Evolutionary conservation across 2,888 invertebrate genomes (phyloP).

Genomic region (Archaeoteleia sp.): DNA sequence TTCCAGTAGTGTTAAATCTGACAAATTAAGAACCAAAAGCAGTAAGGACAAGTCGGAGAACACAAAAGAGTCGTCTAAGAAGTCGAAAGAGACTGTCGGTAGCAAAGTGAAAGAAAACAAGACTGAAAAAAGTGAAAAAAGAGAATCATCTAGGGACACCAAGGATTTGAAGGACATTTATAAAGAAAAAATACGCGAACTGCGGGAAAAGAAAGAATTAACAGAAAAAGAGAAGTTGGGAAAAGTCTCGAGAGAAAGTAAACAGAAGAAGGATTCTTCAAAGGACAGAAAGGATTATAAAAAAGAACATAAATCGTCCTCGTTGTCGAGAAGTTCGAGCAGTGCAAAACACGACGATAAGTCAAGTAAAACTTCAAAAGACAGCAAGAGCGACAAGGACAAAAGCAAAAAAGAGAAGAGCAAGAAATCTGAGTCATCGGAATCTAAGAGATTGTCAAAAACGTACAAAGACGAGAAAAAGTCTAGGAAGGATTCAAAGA

Average conservation of each 20-base stretch:
- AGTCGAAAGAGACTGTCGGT: slow-evolving; percentile 46
- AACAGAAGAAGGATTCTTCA: slow-evolving; percentile 64
- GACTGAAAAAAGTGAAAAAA: slow-evolving; percentile 62
- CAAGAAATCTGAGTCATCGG: slow-evolving; percentile 32
- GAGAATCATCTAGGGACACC: slow-evolving; percentile 61
- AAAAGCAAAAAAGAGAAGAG: slow-evolving; percentile 56
- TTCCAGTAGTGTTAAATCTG: slow-evolving; percentile 56
- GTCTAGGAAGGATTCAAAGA: slow-evolving; percentile 42
- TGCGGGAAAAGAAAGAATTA: slow-evolving; percentile 71
- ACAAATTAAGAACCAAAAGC: slow-evolving; percentile 58
- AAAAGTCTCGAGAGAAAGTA: slow-evolving; percentile 66
- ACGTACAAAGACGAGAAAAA: slow-evolving; percentile 55
- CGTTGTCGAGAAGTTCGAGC: slow-evolving; percentile 61
- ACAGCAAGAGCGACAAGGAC: slow-evolving; percentile 59
- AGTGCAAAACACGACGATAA: slow-evolving; percentile 65
- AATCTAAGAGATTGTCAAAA: slow-evolving; percentile 32
- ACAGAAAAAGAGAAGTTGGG: slow-evolving; percentile 71
- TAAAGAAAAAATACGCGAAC: slow-evolving; percentile 72
- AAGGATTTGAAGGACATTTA: slow-evolving; percentile 73
- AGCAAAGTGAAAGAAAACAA: slow-evolving; percentile 60
- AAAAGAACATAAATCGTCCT: slow-evolving; percentile 64
- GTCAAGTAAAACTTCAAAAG: slow-evolving; percentile 60
- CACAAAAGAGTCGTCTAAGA: slow-evolving; percentile 30
- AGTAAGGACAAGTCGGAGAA: slow-evolving; percentile 60
- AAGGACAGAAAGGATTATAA: slow-evolving; percentile 66